Base-by-base conservation (phyloP, 1,140 invertebrate species). In the Lepidostoma basale region DNA sequence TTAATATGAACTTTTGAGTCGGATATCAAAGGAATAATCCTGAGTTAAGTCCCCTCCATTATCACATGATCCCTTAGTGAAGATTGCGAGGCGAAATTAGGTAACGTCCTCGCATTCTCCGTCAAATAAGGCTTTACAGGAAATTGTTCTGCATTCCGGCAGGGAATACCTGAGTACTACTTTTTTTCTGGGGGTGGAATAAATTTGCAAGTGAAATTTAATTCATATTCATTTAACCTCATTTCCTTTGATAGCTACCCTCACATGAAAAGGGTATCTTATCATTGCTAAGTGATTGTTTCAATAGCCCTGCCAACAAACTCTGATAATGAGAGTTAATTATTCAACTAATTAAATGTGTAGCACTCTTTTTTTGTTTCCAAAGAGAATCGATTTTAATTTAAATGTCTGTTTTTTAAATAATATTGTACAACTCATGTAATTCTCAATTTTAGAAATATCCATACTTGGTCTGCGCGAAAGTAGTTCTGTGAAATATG, bases 141-240 rank as follows among this genome's bases (percentile, higher is more conserved):
- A 40, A n/a, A 59, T 59, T 54, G 59, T 52, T 52, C 62, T 30
- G 30, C 42, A 49, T 49, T 52, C 62, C 42, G 6, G 14, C n/a
- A 8, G 12, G 39, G 62, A 63, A 52, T 63, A 22, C 42, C 44
- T 33, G 36, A 10, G 42, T 49, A 9, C 23, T 49, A 10, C 9
- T 22, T 52, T 52, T 16, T 59, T 59, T 59, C 54, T 59, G 23
- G 20, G 54, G 54, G 36, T 40, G 14, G 22, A 60, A 42, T 26
- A 42, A 60, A 60, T 42, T 60, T 44, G 33, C 56, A 60, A 60
- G 36, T 39, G 54, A 59, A 59, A 60, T 60, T 60, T 60, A 60
- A 44, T 42, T 60, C 56, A 40, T 42, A 42, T 42, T 42, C 22
- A 40, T 60, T 60, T 60, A 42, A 60, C 56, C 56, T 44, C 39